These are phyloP conservation scores for Myotis pilosus DNA, from an alignment of 2,797 vertebrate species.

Conservation along the genomic window DNA sequence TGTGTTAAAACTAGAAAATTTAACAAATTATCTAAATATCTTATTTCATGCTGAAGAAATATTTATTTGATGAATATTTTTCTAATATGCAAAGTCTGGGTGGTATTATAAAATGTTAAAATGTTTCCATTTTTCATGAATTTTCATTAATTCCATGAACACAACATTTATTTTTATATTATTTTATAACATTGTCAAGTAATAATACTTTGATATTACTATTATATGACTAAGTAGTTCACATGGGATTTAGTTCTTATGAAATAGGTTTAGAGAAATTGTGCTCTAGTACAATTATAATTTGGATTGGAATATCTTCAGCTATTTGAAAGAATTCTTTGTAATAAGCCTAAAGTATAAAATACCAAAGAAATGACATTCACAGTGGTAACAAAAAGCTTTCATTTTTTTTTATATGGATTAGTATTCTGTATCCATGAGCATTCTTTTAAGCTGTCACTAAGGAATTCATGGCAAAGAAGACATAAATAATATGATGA, in stretches of 20 bases:
- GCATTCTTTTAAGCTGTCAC: not conserved
- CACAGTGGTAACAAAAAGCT: not conserved
- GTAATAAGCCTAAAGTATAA: conserved; percentile 43
- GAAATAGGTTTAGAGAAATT: conserved; percentile 46
- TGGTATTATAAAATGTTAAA: not conserved
- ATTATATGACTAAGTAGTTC: not conserved
- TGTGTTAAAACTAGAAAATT: not conserved
- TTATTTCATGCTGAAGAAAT: not conserved
- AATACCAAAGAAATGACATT: conserved; percentile 54
- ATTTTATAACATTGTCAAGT: not conserved
- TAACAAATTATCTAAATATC: not conserved
- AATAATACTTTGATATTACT: conserved; percentile 10
- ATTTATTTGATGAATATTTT: not conserved
- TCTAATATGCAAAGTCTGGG: not conserved
- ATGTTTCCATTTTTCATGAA: not conserved
- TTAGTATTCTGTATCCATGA: not conserved
- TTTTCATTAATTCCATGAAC: not conserved
- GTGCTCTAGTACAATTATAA: not conserved
- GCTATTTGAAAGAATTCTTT: conserved; percentile 63
- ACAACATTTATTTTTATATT: not conserved
- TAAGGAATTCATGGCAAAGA: conserved; percentile 46
- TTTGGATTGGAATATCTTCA: conserved; percentile 21
- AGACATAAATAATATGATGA: conserved; percentile 18
- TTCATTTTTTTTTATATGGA: not conserved
- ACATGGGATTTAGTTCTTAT: conserved; percentile 32